Evolutionary conservation across 2,888 invertebrate genomes (phyloP).

Genomic region (Zelleria hepariella): DNA sequence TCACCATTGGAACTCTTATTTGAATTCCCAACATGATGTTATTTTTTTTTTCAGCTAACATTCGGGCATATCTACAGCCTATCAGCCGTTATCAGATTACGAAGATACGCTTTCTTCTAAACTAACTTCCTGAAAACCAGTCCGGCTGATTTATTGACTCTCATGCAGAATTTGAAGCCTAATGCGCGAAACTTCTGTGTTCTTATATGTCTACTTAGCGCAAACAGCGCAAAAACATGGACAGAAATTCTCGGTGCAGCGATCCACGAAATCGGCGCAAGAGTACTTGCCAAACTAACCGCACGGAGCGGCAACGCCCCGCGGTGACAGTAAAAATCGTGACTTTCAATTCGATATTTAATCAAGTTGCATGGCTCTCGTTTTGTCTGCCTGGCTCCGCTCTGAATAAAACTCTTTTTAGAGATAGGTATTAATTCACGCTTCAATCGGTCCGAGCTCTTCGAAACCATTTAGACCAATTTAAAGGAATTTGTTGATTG

Average conservation of each 20-base stretch:
- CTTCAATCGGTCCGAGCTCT: background rate
- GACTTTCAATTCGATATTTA: constrained; percentile 12
- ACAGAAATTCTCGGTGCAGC: constrained; percentile 20
- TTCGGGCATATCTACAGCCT: too few species aligned
- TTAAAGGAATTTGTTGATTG: too few species aligned
- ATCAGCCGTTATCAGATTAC: too few species aligned
- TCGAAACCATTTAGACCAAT: background rate
- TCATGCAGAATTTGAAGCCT: too few species aligned
- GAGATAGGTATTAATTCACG: background rate
- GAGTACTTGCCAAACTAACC: constrained; percentile 8
- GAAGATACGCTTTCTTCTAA: too few species aligned
- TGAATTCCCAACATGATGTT: too few species aligned
- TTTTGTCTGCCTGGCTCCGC: background rate
- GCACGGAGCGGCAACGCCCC: constrained; percentile 13
- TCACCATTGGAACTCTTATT: too few species aligned
- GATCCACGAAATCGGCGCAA: constrained; percentile 28
- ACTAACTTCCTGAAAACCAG: too few species aligned
- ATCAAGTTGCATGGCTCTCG: background rate
- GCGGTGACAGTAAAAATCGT: constrained; percentile 10
- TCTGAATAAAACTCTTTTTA: background rate
- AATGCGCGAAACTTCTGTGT: background rate
- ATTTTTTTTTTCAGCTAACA: too few species aligned
- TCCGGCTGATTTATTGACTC: too few species aligned
- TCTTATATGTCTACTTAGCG: background rate
- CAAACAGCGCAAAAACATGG: background rate